Conservation (phyloP, 1,140 invertebrate species). For the Zaprionus ornatus region DNA sequence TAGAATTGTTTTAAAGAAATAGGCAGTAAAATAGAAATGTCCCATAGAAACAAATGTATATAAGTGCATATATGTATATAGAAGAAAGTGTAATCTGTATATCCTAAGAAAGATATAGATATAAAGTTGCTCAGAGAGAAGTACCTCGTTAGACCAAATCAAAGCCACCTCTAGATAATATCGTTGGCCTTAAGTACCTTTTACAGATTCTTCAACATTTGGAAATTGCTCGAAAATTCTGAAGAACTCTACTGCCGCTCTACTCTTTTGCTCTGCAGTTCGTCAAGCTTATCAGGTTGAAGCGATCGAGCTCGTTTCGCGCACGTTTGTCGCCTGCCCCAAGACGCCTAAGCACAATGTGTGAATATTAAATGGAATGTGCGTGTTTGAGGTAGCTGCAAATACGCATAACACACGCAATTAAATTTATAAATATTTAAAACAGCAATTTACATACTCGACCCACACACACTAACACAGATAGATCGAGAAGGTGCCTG, state of each 20-base stretch:
- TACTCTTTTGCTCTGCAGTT: not conserved
- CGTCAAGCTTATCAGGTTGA: not conserved
- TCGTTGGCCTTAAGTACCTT: not conserved
- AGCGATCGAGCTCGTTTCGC: not conserved
- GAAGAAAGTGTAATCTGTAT: not conserved
- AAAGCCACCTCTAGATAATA: not conserved
- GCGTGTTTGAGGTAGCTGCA: conserved; percentile 67
- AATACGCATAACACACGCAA: conserved; percentile 76
- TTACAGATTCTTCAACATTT: not conserved
- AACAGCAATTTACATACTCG: conserved; percentile 70
- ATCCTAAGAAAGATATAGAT: no score
- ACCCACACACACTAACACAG: conserved; percentile 37
- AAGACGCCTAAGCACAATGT: conserved; percentile 45
- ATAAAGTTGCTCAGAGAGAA: no score
- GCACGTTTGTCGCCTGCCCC: conserved; percentile 24
- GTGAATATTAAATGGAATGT: conserved; percentile 70
- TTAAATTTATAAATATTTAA: conserved; percentile 82
- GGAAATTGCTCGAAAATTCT: not conserved
- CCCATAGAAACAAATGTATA: no score
- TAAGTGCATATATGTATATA: no score
- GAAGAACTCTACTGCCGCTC: not conserved
- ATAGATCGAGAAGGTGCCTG: conserved; percentile 12
- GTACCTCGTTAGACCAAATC: not conserved
- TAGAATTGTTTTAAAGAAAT: no score
- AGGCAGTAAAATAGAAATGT: not conserved